phyloP scores from a whole-genome alignment of 2,888 invertebrate genomes.

The Heliconius cydno region DNA sequence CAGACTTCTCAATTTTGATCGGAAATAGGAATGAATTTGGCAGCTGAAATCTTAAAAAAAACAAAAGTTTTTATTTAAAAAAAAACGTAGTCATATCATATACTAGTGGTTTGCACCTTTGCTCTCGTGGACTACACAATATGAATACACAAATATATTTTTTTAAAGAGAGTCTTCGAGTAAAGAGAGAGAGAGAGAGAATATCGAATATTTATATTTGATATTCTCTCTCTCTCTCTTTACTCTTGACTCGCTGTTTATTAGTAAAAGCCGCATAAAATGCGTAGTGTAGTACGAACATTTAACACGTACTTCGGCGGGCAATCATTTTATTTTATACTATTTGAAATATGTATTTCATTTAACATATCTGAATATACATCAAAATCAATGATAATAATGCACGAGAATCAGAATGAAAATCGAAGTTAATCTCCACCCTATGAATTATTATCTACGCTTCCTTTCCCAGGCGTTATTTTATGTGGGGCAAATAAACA shows the following conservation, averaged over 20 bases:
- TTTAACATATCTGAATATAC: neutral
- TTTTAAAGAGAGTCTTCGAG: no score
- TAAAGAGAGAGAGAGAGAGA: no score
- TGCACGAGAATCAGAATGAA: conserved; percentile 23
- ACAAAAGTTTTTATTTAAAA: neutral
- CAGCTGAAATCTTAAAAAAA: neutral
- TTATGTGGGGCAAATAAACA: conserved; percentile 39
- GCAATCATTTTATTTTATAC: neutral
- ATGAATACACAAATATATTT: no score
- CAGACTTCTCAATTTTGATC: neutral
- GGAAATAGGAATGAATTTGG: neutral
- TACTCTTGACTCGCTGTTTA: neutral
- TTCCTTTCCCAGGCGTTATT: conserved; percentile 34
- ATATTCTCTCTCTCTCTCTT: neutral
- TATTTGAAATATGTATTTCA: neutral
- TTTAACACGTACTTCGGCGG: neutral
- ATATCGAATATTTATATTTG: no score
- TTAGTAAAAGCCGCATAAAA: no score
- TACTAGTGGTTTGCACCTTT: neutral
- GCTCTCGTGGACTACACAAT: neutral
- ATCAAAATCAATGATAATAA: neutral
- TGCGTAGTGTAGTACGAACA: neutral
- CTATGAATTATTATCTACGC: conserved; percentile 28
- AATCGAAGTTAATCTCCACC: conserved; percentile 19
- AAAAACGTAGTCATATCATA: neutral